These are phyloP conservation scores for Drosophila hamatofila DNA, from an alignment of 2,888 invertebrate species.

Conservation along the genomic window DNA sequence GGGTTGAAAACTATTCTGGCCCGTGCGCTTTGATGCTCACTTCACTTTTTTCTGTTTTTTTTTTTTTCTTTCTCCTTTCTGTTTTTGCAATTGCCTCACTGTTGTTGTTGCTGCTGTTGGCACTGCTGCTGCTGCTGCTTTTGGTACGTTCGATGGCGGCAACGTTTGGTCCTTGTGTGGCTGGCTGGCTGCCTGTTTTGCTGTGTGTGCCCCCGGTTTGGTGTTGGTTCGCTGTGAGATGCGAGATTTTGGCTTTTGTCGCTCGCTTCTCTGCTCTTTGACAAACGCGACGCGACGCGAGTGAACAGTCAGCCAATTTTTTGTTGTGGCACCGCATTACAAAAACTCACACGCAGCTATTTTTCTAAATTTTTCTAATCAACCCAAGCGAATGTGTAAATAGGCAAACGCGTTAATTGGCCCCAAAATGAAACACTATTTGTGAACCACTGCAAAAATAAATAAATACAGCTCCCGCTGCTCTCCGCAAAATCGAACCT, in stretches of 20 bases:
- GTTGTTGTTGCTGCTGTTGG: constrained; percentile 35
- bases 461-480: constrained; percentile 15
- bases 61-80: constrained; percentile 39
- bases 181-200: constrained; percentile 51
- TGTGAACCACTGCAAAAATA: constrained; percentile 8
- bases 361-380: constrained; percentile 64
- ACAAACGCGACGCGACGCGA: constrained; percentile 82
- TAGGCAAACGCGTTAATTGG: constrained; percentile 11
- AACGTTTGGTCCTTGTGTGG: constrained; percentile 75
- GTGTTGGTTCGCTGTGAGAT: constrained; percentile 64
- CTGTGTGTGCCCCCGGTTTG: constrained; percentile 58
- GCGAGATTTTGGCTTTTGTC: constrained; percentile 82
- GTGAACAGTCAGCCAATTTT: constrained; percentile 80
- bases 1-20: constrained; percentile 77
- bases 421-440: constrained; percentile 29
- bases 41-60: constrained; percentile 65
- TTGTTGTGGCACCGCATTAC: constrained; percentile 69
- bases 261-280: constrained; percentile 79
- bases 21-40: constrained; percentile 77
- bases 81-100: constrained; percentile 51
- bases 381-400: constrained; percentile 32
- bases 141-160: constrained; percentile 68
- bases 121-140: constrained; percentile 28
- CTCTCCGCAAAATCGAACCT: constrained; percentile 60
- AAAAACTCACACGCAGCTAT: constrained; percentile 47